These are phyloP conservation scores for Hipparchia semele DNA, from an alignment of 2,888 invertebrate species.

Conservation along the genomic window DNA sequence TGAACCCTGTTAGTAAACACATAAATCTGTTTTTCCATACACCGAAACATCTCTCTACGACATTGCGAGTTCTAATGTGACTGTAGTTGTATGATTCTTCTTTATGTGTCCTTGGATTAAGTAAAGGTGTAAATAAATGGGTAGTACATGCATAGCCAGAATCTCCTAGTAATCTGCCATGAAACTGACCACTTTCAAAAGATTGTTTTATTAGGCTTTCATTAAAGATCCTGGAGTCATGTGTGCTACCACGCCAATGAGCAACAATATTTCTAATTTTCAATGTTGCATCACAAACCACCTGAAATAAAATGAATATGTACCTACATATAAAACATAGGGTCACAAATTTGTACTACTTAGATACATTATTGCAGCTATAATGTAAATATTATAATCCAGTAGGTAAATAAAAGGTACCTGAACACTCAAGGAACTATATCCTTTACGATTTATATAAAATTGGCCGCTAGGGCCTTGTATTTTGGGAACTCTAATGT, in stretches of 20 bases:
- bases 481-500: no score
- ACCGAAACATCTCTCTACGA: no score
- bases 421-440: no score
- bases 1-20: constrained; percentile 11
- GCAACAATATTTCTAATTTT: constrained; percentile 2
- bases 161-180: constrained; percentile 1
- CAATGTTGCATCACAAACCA: background rate
- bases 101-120: background rate
- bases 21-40: no score
- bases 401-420: no score
- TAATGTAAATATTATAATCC: no score
- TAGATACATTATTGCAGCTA: no score
- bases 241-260: background rate
- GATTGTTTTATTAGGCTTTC: constrained; percentile 10
- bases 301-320: background rate
- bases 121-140: constrained; percentile 1
- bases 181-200: constrained; percentile 7
- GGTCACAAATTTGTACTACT: background rate
- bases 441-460: no score
- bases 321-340: background rate
- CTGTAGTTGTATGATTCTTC: background rate
- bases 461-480: no score
- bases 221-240: constrained; percentile 2
- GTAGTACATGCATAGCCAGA: background rate
- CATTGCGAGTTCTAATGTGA: no score